Base-by-base conservation (phyloP, 2,888 invertebrate species). In the Hyposoter dolosus region DNA sequence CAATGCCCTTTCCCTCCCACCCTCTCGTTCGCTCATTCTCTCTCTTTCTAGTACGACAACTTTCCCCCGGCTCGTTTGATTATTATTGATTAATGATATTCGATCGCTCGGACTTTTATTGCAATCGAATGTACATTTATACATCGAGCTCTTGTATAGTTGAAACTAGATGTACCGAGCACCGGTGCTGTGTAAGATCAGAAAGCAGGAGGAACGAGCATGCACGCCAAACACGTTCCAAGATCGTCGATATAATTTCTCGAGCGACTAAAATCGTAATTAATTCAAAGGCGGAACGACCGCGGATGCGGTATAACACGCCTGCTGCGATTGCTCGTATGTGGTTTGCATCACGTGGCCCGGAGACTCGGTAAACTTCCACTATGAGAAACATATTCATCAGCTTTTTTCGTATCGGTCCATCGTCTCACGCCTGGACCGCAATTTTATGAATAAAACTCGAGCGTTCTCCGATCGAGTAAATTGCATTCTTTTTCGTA, bases 221-320 rank as follows among this genome's bases (percentile, higher is more conserved):
- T 80, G 45, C 47, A 76, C 50, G 75, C 78, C 17, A 71, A 87
- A 88, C 82, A 83, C 72, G 84, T 79, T 76, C 76, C 72, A 43
- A 85, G 83, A 81, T 80, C 84, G 68, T 83, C 80, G 85, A 79
- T 82, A 82, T 78, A 56, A 82, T 82, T 79, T 79, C 79, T 69
- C 82, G 82, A 85, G 56, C 75, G 75, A 82, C 82, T 79, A 82
- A 82, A 82, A 79, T 85, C 65, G 82, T 82, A 85, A 85, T 85
- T 85, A 85, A 85, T 85, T 82, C 82, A 60, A 79, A 85, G 82
- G 82, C 85, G 82, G 82, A 76, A 79, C 78, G 75, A 76, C 47
- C 65, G 53, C 65, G 50, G 65, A 77, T 60, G 84, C 40, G 53
- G 19, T 77, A 53, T 78, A 28, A 56, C 56, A 56, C 56, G 56